Evolutionary conservation across 2,113 vertebrate genomes (phyloP).

Genomic region (Grantiella picta): DNA sequence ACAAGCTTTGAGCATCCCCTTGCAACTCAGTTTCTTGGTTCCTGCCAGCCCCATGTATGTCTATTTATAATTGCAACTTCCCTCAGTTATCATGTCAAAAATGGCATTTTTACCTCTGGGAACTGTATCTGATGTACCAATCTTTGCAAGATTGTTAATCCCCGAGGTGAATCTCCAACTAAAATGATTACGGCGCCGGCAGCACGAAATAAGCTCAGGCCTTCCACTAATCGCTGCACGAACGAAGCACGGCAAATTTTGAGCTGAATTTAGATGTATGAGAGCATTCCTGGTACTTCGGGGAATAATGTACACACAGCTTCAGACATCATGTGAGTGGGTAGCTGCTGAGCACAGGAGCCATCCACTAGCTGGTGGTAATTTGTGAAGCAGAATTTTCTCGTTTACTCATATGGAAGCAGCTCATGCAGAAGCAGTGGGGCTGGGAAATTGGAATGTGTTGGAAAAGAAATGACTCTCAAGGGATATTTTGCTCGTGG

Average conservation of each 20-base stretch:
- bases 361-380: not conserved
- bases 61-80: slow-evolving; percentile 35
- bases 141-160: slow-evolving; percentile 18
- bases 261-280: slow-evolving; percentile 21
- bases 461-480: not conserved
- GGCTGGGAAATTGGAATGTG: not conserved
- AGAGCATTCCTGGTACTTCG: not conserved
- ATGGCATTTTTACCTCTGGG: slow-evolving; percentile 15
- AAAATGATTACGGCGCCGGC: not conserved
- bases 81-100: slow-evolving; percentile 27
- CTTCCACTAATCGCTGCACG: not conserved
- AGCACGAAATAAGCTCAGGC: not conserved
- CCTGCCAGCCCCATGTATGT: not conserved
- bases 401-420: not conserved
- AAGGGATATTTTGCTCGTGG: not conserved
- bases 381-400: not conserved
- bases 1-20: not conserved
- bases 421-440: not conserved
- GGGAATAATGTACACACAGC: slow-evolving; percentile 15
- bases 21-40: not conserved
- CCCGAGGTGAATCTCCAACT: slow-evolving; percentile 4
- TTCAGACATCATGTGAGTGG: slow-evolving; percentile 47
- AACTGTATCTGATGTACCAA: not conserved
- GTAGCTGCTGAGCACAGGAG: slow-evolving; percentile 10
- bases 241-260: not conserved